Conservation (phyloP, 2,888 invertebrate species). For the Dromius quadrimaculatus region DNA sequence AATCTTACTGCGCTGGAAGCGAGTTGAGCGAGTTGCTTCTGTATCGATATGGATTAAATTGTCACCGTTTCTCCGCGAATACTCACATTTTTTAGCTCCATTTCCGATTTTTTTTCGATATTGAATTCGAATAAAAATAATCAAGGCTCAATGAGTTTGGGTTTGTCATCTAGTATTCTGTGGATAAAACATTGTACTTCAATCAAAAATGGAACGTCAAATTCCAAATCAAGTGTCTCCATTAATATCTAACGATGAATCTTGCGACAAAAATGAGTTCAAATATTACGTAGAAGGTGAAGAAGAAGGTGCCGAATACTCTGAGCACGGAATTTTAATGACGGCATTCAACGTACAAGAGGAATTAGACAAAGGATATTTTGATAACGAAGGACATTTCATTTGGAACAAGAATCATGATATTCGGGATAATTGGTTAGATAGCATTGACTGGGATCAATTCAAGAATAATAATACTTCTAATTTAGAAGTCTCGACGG, state of each 20-base stretch:
- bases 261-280: slow-evolving; percentile 71
- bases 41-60: slow-evolving; percentile 45
- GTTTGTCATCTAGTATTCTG: too few species aligned
- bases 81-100: background rate
- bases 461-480: slow-evolving; percentile 71
- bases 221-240: too few species aligned
- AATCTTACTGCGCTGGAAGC: slow-evolving; percentile 33
- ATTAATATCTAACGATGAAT: too few species aligned
- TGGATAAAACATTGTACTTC: background rate
- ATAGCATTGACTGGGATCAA: slow-evolving; percentile 96
- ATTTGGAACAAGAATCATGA: slow-evolving; percentile 92
- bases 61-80: slow-evolving; percentile 21
- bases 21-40: slow-evolving; percentile 2
- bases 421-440: slow-evolving; percentile 95
- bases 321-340: slow-evolving; percentile 84
- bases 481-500: slow-evolving; percentile 72
- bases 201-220: background rate
- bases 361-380: slow-evolving; percentile 97
- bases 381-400: slow-evolving; percentile 95
- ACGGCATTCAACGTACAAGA: slow-evolving; percentile 99
- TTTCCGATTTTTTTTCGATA: background rate
- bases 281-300: slow-evolving; percentile 61
- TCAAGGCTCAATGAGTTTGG: too few species aligned
- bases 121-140: background rate
- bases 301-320: slow-evolving; percentile 71